Conservation (phyloP, 2,797 vertebrate species). For the Pseudomugil tenellus region DNA sequence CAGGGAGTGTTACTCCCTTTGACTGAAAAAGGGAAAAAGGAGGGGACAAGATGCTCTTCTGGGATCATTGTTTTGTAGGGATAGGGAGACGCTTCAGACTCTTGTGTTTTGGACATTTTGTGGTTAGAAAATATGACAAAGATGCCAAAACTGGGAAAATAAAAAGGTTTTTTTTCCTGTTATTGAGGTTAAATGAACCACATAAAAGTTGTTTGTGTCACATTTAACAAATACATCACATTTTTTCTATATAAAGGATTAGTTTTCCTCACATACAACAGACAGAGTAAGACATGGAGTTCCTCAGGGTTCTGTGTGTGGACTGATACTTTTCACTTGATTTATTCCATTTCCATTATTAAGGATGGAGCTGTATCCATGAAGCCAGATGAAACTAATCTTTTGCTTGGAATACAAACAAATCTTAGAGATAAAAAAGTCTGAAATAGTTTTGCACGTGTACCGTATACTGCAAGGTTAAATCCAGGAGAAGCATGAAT, state of each 20-base stretch:
- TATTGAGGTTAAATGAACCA: neutral
- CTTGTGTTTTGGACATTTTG: neutral
- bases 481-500: too few relatives aligned
- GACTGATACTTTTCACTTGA: neutral
- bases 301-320: neutral
- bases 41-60: slow-evolving; percentile 25
- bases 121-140: neutral
- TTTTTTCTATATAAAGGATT: too few relatives aligned
- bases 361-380: neutral
- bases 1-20: slow-evolving; percentile 59
- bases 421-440: too few relatives aligned
- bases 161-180: neutral
- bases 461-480: too few relatives aligned
- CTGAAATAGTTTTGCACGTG: too few relatives aligned
- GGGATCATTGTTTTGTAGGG: neutral
- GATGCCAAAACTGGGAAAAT: neutral
- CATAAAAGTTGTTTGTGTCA: neutral
- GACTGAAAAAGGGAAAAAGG: slow-evolving; percentile 35
- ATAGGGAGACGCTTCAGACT: neutral
- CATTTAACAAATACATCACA: neutral
- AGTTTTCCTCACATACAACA: too few relatives aligned
- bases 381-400: neutral
- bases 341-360: neutral
- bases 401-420: neutral
- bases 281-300: neutral